phyloP scores from a whole-genome alignment of 2,888 invertebrate genomes.

The Thysanoteuthis rhombus region DNA sequence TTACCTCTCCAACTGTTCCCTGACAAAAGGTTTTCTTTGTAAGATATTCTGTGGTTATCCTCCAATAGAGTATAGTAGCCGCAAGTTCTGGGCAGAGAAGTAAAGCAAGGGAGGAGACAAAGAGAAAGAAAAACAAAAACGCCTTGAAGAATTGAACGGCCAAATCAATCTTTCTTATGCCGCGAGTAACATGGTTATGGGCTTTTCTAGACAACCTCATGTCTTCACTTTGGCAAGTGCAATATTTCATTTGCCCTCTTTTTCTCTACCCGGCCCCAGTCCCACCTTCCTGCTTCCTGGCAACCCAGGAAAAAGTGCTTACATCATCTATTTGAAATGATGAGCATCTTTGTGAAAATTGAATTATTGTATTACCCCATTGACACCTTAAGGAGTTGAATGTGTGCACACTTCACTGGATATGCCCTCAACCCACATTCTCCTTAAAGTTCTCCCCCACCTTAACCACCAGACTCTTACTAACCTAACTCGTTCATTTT shows the following conservation, averaged over 20 bases:
- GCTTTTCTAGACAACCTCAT: neutral
- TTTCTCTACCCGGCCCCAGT: neutral
- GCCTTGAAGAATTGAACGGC: neutral
- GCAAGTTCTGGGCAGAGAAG: too few species aligned
- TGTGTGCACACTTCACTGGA: neutral
- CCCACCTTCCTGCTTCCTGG: neutral
- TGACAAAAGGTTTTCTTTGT: too few species aligned
- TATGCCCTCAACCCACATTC: neutral
- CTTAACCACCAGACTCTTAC: too few species aligned
- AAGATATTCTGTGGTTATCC: too few species aligned
- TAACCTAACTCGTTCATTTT: too few species aligned
- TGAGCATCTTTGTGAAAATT: neutral
- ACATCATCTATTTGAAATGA: neutral
- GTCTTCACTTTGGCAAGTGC: neutral
- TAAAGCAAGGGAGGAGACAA: too few species aligned
- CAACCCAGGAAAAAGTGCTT: neutral
- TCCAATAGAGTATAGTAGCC: too few species aligned
- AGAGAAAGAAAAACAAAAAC: too few species aligned
- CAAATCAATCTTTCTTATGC: conserved; percentile 12
- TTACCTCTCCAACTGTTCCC: too few species aligned
- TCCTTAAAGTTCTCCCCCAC: too few species aligned
- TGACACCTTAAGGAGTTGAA: conserved; percentile 12
- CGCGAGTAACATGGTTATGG: neutral
- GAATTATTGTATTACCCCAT: neutral
- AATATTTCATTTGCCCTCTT: neutral